Evolutionary conservation across 2,888 invertebrate species (phyloP), one percentile per base, ranked within the genome.

Genomic region (Oligia strigilis): DNA sequence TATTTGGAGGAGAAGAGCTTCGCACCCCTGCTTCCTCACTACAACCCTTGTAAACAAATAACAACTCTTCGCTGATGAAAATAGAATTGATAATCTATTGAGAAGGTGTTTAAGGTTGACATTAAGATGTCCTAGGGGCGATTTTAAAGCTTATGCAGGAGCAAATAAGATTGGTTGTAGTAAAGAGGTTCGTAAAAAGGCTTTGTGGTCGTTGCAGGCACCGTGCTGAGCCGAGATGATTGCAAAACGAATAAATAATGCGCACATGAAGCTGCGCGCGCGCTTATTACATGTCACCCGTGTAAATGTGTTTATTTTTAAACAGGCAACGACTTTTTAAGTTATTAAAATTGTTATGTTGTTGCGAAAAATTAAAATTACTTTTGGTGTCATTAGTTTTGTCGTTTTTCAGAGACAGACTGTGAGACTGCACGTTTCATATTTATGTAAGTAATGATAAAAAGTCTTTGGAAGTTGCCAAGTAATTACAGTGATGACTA

Each of bases 1-100:
- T 95, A 96, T 96, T 94, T 93, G 89, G 90, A 93, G 91, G 89
- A 89, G 87, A 91, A 81, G 90, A 90, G 90, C 90, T 91, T 89
- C 89, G 85, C 88, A 90, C 87, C 90, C 91, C 91, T 87, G 82
- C 91, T 92, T 91, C 91, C 89, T 88, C 87, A 76, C 78, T 78
- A 62, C 52, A 69, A 46, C 43, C n/a, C 23, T 29, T 4, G n/a
- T 83, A 87, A 75, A n/a, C 72, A 40, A 90, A 90, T 82, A 84
- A 55, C 70, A 83, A 89, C 87, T 82, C 69, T 89, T 85, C 60
- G 0, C 0, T 0, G 0, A 13, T 2, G 0, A 19, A 9, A 4
- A 81, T 76, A 83, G 40, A 80, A 67, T 66, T 66, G 43, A 79
- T 67, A 84, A 72, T 86, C 71, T 64, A 17, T 66, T 76, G 19